Evolutionary conservation across 2,113 vertebrate species (phyloP), one percentile per base, ranked within the genome.

Genomic region (Zingel zingel): DNA sequence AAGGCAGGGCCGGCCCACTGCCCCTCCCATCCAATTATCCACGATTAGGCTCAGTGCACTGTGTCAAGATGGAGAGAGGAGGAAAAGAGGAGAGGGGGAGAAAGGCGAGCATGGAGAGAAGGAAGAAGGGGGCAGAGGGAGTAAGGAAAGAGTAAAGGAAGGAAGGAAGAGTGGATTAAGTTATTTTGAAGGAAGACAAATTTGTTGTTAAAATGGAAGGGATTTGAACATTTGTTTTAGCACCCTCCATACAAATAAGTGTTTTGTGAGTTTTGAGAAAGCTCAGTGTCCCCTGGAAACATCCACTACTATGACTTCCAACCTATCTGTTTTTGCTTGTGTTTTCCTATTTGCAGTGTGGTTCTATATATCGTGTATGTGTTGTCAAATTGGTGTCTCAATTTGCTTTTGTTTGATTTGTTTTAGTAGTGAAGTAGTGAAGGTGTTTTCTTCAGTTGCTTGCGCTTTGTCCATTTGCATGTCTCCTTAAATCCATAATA

Each of bases 1-100:
- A 99, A 98, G 97, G 96, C 95, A 94, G 96, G 96, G 95, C 96
- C 97, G 89, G 95, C 98, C 98, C 96, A 96, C 97, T 96, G 97
- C 97, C 95, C 98, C 98, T 98, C 98, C 98, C 97, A 97, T 96
- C 97, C 97, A 99, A 99, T 99, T 99, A 99, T 98, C 97, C 97
- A 96, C 96, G 98, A 99, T 99, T 99, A 99, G 98, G 97, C 98
- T 99, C 97, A 99, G 96, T 99, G 96, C 96, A 96, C 97, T 96
- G 96, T 99, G 97, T 99, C 97, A 99, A 99, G 98, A 97, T 98
- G 97, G 96, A 97, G 98, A 96, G 96, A 95, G 96, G 95, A 93
- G 95, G 88, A 81, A 79, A 74, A 45, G 89, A 86, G 84, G 84
- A 83, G 77, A 84, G 81, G 96, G 75, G 88, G 88, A 81, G 84